Evolutionary conservation across 2,797 vertebrate species (phyloP).

Genomic region (Orientallactaga sibirica): DNA sequence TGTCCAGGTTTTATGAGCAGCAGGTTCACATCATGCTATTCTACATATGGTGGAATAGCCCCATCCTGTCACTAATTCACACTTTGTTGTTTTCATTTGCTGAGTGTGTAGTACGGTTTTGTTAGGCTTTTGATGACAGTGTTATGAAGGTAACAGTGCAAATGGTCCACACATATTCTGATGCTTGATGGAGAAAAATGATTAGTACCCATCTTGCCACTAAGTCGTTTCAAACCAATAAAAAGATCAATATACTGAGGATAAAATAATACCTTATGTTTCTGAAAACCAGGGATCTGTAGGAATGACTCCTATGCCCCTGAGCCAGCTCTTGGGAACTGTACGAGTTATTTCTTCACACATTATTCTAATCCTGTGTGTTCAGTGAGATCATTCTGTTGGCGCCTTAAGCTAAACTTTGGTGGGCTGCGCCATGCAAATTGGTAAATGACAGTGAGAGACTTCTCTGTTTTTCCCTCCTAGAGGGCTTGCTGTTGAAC

Average conservation of each 20-base stretch:
- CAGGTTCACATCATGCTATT: background rate
- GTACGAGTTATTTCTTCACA: background rate
- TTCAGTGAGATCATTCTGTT: background rate
- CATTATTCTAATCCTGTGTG: background rate
- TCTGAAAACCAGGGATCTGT: background rate
- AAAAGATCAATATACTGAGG: background rate
- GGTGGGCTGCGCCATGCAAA: background rate
- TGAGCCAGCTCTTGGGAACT: background rate
- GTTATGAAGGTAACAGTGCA: background rate
- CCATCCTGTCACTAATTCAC: background rate
- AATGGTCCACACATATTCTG: background rate
- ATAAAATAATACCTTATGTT: background rate
- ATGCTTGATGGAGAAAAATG: constrained; percentile 43
- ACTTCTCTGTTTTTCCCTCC: background rate
- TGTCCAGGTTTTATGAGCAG: background rate
- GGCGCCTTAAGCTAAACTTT: background rate
- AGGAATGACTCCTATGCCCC: background rate
- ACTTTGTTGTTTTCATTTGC: background rate
- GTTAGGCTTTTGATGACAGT: background rate
- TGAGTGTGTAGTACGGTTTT: background rate
- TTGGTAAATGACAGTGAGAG: background rate
- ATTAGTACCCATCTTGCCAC: background rate
- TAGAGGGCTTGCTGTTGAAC: background rate
- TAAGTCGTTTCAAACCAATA: background rate
- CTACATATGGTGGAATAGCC: background rate